phyloP scores from a whole-genome alignment of 2,797 vertebrate genomes.

The Hydrophis major region DNA sequence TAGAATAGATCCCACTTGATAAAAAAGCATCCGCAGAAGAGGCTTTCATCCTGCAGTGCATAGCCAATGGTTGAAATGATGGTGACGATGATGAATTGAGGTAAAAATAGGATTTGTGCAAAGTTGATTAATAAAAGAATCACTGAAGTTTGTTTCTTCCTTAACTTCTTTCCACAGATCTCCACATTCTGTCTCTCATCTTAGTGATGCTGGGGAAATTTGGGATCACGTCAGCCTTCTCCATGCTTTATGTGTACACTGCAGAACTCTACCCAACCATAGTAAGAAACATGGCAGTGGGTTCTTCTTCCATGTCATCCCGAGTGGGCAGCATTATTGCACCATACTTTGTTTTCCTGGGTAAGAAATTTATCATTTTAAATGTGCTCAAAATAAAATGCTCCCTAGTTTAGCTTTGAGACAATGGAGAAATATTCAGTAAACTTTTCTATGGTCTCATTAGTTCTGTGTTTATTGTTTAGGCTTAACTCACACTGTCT shows the following conservation, averaged over 20 bases:
- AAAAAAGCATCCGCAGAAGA: not conserved
- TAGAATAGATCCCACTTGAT: not conserved
- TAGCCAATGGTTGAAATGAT: too few species aligned
- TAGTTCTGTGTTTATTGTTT: not conserved
- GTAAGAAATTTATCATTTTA: slow-evolving; percentile 59
- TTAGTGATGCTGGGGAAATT: slow-evolving; percentile 91
- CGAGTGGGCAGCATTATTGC: slow-evolving; percentile 89
- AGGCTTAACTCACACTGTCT: not conserved
- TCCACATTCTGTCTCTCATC: slow-evolving; percentile 62
- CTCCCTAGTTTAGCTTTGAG: not conserved
- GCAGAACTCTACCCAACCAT: slow-evolving; percentile 89
- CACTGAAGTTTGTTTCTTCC: slow-evolving; percentile 2
- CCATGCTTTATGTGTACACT: slow-evolving; percentile 89
- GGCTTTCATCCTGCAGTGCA: too few species aligned
- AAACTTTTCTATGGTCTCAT: not conserved
- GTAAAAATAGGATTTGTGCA: slow-evolving; percentile 3
- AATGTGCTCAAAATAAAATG: not conserved
- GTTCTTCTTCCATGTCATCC: slow-evolving; percentile 86
- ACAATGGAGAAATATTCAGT: too few species aligned
- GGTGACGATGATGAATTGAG: not conserved
- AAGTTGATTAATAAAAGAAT: not conserved
- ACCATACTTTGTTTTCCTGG: slow-evolving; percentile 89
- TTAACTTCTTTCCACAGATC: slow-evolving; percentile 61
- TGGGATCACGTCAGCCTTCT: slow-evolving; percentile 87
- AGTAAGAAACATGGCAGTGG: slow-evolving; percentile 87